phyloP scores from a whole-genome alignment of 2,113 vertebrate genomes.

The Dasypus novemcinctus region DNA sequence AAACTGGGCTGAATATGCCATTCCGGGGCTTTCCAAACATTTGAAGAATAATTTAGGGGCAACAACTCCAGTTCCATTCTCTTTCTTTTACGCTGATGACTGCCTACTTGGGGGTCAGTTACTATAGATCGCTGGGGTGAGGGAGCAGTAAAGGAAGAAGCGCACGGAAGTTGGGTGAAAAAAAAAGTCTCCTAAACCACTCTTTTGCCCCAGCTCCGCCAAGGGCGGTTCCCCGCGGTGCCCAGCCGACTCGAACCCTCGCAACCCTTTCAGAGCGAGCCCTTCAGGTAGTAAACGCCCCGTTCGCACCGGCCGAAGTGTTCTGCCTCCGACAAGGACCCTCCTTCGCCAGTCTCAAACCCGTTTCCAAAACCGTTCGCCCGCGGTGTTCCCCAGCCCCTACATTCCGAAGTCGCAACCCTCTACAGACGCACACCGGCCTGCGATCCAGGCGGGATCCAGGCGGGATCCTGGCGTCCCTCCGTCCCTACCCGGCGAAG shows the following conservation, averaged over 20 bases:
- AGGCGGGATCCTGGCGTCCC: constrained; percentile 19
- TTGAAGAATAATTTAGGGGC: neutral
- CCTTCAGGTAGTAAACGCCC: constrained; percentile 69
- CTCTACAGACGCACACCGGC: neutral
- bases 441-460: constrained; percentile 64
- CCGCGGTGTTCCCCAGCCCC: neutral
- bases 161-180: constrained; percentile 70
- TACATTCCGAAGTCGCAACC: constrained; percentile 14
- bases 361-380: constrained; percentile 11
- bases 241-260: constrained; percentile 37
- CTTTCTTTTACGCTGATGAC: neutral
- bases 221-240: constrained; percentile 76
- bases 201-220: constrained; percentile 44
- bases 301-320: constrained; percentile 2
- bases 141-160: constrained; percentile 55
- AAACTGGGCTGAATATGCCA: neutral
- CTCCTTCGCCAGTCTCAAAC: neutral
- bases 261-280: constrained; percentile 23
- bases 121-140: neutral
- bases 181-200: constrained; percentile 54
- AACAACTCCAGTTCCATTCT: neutral
- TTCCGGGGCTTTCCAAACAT: constrained; percentile 39
- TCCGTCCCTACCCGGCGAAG: neutral
- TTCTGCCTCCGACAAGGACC: neutral
- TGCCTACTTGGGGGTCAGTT: constrained; percentile 27